Base-by-base conservation (phyloP, 2,888 invertebrate species). In the Prosopocoilus inquinatus region DNA sequence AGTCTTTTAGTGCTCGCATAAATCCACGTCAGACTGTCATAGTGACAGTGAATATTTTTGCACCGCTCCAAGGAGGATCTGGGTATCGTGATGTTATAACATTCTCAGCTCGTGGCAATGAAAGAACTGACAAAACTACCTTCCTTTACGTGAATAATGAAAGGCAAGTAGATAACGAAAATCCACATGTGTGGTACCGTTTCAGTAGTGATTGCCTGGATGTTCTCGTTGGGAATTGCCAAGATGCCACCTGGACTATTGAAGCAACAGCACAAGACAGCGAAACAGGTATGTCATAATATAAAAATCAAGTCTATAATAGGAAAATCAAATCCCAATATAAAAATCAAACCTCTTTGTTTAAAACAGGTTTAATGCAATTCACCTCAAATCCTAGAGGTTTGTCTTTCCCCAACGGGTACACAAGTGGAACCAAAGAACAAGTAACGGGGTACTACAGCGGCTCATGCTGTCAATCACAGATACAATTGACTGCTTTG, bases 401-500 rank as follows among this genome's bases (percentile, higher is more conserved):
- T 0, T 66, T 91, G 32, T 78, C 82, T 45, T 83, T 88, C 64
- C 81, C 82, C 32, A 79, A 80, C 38, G 82, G 80, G 28, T 91
- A 87, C 69, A 81, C 84, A 7, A 79, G 88, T 0, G 91, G 91
- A 1, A 84, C 87, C 0, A 82, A 81, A 32, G 84, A 86, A 32
- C 81, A 84, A 33, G 81, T 90, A 1, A 78, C 78, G 9, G 87
- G 88, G 1, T 82, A 82, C 2, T 91, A 89, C 70, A 80, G 85
- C 12, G 84, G 88, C 0, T 86, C 85, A 0, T 92, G 91, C 70
- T 92, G 91, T 70, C 81, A 85, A 4, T 84, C 88, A 0, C 80
- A 84, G 47, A 80, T 90, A 0, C 78, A 86, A 35, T 74, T 91
- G 3, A 84, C 82, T 1, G 90, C 89, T 0, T 82, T 82, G 8